Evolutionary conservation across 2,113 vertebrate species (phyloP).

Genomic region (Lophotis ruficrista): DNA sequence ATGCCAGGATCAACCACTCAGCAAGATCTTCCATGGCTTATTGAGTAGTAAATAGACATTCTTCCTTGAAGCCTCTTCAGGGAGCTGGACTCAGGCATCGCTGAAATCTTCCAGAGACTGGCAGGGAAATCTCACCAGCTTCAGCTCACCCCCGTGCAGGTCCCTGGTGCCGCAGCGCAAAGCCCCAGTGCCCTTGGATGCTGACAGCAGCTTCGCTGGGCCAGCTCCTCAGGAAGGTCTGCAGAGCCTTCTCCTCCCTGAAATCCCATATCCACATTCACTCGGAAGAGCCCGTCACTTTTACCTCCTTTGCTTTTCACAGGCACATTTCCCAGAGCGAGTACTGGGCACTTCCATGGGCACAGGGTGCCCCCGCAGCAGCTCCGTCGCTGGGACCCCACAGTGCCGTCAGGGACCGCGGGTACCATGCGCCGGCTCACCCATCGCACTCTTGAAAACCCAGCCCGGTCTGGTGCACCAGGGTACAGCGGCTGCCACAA

Average conservation of each 20-base stretch:
- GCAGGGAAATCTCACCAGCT: background rate
- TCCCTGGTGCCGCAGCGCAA: rapidly evolving
- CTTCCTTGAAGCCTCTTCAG: background rate
- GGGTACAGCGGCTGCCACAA: background rate
- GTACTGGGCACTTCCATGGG: too few relatives aligned
- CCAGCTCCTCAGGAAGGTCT: background rate
- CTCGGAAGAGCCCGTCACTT: background rate
- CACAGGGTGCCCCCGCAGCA: background rate
- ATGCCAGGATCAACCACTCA: background rate
- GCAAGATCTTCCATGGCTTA: background rate
- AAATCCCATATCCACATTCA: background rate
- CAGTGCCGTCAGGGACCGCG: rapidly evolving
- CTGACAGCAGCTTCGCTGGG: background rate
- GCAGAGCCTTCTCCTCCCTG: background rate
- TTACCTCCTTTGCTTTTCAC: background rate
- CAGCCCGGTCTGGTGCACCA: rapidly evolving
- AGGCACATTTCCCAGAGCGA: too few relatives aligned
- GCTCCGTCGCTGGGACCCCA: background rate
- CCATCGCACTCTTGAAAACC: background rate
- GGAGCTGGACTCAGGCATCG: background rate
- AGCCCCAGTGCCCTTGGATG: background rate
- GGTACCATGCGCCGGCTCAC: rapidly evolving
- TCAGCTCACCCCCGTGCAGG: background rate
- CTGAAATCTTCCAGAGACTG: too few relatives aligned
- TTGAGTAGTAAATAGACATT: background rate